Evolutionary conservation across 2,888 invertebrate genomes (phyloP), one percentile per base, ranked within the genome.

Genomic region (Diaphora mendica): DNA sequence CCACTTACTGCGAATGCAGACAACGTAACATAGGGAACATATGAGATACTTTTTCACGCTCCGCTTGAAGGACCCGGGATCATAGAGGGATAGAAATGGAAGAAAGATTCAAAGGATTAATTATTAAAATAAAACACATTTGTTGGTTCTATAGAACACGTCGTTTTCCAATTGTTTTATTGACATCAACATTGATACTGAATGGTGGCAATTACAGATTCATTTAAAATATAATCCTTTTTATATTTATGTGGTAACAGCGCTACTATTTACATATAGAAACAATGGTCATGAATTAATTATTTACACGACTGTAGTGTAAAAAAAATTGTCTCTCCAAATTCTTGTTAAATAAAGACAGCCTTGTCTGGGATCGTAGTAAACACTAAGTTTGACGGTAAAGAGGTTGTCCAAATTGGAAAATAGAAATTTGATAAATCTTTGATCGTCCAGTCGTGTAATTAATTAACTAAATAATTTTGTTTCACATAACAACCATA

Each of bases 181-280:
- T 75, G 64, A 68, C 62, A 68, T 74, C 48, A 67, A 55, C 35
- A 70, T 62, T 73, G 69, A 65, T 42, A 73, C 64, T 70, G 69
- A 66, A 42, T 23, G 42, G 20, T 30, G 30, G 30, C 30, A 48
- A 67, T 30, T 20, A 11, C 11, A 66, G 20, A 44, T 44, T 26
- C 20, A 48, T 20, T 67, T 48, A 3, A 67, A 44, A 67, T 67
- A 30, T 67, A n/a, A 33, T 11, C 17, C 20, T 3, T 30, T 33
- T 33, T 20, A 44, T 67, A 30, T 48, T 44, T 44, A 17, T 44
- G 44, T 44, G 30, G 33, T 11, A 48, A 67, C n/a, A 67, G 20
- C 13, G 48, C 7, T 44, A 67, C 17, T 67, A 44, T 30, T 48
- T 23, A 23, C 17, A 67, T 67, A 44, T 17, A 44, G 4, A 44